phyloP scores from a whole-genome alignment of 2,113 vertebrate genomes.

The Vireo altiloquus region DNA sequence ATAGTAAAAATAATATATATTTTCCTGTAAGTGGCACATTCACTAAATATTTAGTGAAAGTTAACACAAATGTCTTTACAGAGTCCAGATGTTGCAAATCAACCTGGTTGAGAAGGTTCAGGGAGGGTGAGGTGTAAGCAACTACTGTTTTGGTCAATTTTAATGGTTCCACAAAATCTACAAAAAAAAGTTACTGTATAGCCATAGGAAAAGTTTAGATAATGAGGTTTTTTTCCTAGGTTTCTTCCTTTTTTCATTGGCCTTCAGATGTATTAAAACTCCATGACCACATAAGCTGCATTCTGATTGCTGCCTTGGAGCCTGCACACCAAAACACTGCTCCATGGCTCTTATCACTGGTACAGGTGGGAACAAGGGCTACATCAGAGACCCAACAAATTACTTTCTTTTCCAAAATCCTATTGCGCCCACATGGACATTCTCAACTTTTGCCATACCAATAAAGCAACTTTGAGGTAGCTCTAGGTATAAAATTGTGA shows the following conservation, averaged over 20 bases:
- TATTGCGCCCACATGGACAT: neutral
- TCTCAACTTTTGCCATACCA: neutral
- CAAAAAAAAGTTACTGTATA: neutral
- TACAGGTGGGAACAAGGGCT: accelerated
- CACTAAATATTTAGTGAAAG: neutral
- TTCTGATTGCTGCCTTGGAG: neutral
- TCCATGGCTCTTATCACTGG: accelerated
- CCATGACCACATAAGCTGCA: neutral
- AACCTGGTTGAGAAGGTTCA: neutral
- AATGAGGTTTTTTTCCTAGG: neutral
- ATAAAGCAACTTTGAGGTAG: neutral
- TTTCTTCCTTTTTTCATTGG: neutral
- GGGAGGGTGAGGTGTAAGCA: neutral
- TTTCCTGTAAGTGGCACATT: neutral
- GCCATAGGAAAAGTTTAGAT: neutral
- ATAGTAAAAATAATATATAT: neutral
- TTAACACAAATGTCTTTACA: neutral
- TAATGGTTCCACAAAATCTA: neutral
- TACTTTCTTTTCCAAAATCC: neutral
- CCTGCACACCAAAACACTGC: neutral
- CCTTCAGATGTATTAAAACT: neutral
- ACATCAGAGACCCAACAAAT: accelerated
- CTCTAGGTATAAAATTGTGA: neutral
- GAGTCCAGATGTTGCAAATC: neutral
- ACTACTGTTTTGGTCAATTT: neutral